Evolutionary conservation across 2,888 invertebrate genomes (phyloP).

Genomic region (Synergus japonicus): DNA sequence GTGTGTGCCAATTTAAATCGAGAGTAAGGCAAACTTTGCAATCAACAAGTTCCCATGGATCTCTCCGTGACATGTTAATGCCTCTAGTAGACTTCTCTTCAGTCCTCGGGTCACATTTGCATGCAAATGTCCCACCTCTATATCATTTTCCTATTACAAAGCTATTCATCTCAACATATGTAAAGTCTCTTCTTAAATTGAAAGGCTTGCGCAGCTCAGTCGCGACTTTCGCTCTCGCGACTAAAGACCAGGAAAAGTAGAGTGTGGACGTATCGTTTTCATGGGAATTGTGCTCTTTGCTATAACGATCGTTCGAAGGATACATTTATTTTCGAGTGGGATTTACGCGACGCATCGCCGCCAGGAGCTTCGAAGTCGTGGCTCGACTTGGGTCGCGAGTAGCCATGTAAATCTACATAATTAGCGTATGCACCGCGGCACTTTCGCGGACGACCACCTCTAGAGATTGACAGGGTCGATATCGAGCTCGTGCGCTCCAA

Average conservation of each 20-base stretch:
- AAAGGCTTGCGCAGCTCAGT: background rate
- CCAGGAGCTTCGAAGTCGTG: background rate
- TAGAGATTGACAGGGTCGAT: conserved; percentile 63
- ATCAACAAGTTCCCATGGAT: background rate
- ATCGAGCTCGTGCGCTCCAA: conserved; percentile 52
- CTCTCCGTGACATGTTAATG: conserved; percentile 1
- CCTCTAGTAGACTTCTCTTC: background rate
- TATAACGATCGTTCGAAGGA: background rate
- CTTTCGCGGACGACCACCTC: conserved; percentile 57
- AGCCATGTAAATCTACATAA: conserved; percentile 59
- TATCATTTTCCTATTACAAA: conserved; percentile 46
- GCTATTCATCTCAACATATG: conserved; percentile 37
- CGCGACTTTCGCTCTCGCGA: background rate
- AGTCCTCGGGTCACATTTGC: conserved; percentile 1
- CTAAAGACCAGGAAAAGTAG: background rate
- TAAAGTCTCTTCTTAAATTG: background rate
- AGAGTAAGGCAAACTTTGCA: background rate
- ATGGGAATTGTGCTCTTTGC: conserved; percentile 3
- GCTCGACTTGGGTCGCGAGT: conserved; percentile 42
- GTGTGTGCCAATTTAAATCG: background rate
- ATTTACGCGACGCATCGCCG: conserved; percentile 46
- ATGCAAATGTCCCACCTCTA: conserved; percentile 32
- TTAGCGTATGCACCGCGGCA: conserved; percentile 61
- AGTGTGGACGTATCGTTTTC: background rate
- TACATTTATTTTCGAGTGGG: conserved; percentile 42